phyloP scores from a whole-genome alignment of 1,140 invertebrate genomes.

The Hermatobates lingyangjiaoensis region DNA sequence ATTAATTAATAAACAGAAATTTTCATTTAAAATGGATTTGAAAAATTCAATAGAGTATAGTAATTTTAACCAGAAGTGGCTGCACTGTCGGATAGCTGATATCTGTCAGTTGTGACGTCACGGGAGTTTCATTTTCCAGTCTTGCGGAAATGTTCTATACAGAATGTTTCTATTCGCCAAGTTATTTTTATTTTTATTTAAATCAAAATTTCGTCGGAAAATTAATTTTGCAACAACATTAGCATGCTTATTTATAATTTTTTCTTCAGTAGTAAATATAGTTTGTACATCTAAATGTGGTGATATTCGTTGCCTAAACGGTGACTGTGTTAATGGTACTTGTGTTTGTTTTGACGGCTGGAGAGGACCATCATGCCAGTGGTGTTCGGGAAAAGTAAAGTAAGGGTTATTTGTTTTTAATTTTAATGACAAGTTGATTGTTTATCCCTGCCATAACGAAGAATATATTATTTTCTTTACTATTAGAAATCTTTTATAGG shows the following conservation, averaged over 20 bases:
- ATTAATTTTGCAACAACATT: constrained; percentile 20
- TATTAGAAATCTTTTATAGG: too few species aligned
- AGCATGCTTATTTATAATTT: constrained; percentile 24
- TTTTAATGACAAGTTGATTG: too few species aligned
- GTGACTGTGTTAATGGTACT: constrained; percentile 59
- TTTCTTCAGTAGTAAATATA: constrained; percentile 29
- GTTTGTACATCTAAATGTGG: constrained; percentile 24
- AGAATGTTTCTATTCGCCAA: constrained; percentile 58
- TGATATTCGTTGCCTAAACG: constrained; percentile 36
- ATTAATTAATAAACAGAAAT: too few species aligned
- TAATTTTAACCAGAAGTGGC: too few species aligned
- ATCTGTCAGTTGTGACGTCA: constrained; percentile 3
- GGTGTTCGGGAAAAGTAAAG: constrained; percentile 80
- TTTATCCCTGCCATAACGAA: too few species aligned
- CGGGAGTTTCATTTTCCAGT: constrained; percentile 3
- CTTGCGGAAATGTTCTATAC: constrained; percentile 16
- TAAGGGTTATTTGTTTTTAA: constrained; percentile 27
- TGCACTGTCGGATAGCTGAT: too few species aligned
- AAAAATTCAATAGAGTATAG: too few species aligned
- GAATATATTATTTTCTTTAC: too few species aligned
- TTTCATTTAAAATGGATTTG: too few species aligned
- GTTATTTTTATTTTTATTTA: constrained; percentile 69
- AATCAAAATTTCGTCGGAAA: constrained; percentile 64
- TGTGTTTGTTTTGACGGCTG: constrained; percentile 78
- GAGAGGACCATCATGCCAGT: constrained; percentile 71